Conservation (phyloP, 2,797 vertebrate genomes). For the Cichlasoma orientale region DNA sequence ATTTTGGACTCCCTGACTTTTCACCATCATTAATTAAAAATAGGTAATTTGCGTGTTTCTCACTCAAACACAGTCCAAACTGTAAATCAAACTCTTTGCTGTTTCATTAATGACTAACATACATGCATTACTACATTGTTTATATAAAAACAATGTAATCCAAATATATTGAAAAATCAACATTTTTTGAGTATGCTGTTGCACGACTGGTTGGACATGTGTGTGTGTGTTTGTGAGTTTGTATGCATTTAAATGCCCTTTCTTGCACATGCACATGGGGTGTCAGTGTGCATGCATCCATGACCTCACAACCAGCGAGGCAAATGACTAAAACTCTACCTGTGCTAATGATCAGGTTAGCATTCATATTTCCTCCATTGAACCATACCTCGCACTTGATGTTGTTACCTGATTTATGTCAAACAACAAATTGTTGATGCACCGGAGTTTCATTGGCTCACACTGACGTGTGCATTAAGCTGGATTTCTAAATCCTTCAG, state of each 20-base stretch:
- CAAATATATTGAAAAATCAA: neutral
- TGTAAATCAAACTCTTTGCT: neutral
- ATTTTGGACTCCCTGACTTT: neutral
- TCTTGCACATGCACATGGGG: neutral
- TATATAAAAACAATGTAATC: too few relatives aligned
- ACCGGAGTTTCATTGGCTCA: slow-evolving; percentile 18
- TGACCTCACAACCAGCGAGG: neutral
- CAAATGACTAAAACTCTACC: slow-evolving; percentile 24
- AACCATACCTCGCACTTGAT: neutral
- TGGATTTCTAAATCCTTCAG: slow-evolving; percentile 42
- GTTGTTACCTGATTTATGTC: neutral
- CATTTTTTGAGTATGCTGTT: neutral
- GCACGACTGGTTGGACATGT: neutral
- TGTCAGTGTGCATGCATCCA: neutral
- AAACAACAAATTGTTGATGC: slow-evolving; percentile 3
- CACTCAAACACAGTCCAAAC: neutral
- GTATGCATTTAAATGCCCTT: neutral
- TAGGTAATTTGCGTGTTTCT: neutral
- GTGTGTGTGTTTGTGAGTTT: neutral
- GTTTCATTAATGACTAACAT: neutral
- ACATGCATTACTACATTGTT: neutral
- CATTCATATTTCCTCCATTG: slow-evolving; percentile 12
- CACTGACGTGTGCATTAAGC: slow-evolving; percentile 57
- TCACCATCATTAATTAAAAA: fast-evolving
- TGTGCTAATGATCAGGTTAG: slow-evolving; percentile 3